A percentile compares a stretch with the other conserved stretches of the same genome.
Conservation (phyloP, 2,113 vertebrate species). For the Grantiella picta region DNA sequence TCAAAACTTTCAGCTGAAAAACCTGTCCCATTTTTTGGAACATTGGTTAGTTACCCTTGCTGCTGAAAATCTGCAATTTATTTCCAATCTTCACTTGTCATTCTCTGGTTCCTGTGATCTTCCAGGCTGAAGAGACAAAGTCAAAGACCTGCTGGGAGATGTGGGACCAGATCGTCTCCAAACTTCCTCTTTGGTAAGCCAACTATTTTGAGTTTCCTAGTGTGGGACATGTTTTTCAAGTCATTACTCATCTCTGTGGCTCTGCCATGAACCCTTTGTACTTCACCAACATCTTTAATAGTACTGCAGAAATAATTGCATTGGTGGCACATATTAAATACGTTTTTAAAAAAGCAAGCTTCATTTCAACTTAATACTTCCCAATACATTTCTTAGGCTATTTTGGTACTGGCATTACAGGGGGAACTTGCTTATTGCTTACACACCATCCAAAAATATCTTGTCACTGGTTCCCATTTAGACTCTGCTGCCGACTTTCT, state of each 20-base stretch:
- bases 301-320: not conserved
- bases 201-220: not conserved
- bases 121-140: not conserved
- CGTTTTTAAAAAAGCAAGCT: rapidly evolving
- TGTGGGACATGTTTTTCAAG: not conserved
- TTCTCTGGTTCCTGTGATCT: not conserved
- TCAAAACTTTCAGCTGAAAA: not conserved
- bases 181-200: not conserved
- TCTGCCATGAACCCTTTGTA: not conserved
- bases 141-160: not conserved
- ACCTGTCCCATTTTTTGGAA: not conserved
- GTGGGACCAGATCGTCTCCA: not conserved
- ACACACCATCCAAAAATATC: not conserved
- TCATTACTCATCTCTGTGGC: not conserved
- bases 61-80: not conserved
- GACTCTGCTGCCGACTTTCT: not conserved
- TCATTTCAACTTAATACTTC: not conserved
- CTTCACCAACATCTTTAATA: not conserved
- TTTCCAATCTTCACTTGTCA: not conserved
- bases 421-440: not conserved
- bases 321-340: not conserved
- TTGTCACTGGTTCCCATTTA: not conserved
- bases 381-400: not conserved
- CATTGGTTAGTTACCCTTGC: not conserved
- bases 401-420: not conserved